Conservation (phyloP, 2,888 invertebrate genomes). For the Bugula neritina region DNA sequence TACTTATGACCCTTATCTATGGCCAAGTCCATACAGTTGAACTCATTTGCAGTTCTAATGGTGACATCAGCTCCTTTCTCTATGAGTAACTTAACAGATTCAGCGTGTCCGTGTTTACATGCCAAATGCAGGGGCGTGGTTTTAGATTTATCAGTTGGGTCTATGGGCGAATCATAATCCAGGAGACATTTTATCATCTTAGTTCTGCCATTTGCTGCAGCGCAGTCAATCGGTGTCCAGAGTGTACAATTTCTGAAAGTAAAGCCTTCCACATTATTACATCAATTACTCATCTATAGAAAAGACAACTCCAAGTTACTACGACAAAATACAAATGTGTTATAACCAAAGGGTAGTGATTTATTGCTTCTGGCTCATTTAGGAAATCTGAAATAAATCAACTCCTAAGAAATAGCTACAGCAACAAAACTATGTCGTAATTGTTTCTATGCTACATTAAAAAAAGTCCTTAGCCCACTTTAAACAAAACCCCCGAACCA, state of each 20-base stretch:
- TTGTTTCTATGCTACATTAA: too few species aligned
- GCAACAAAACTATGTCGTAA: too few species aligned
- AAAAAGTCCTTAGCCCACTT: too few species aligned
- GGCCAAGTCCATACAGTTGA: constrained; percentile 54
- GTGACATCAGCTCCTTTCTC: constrained; percentile 49
- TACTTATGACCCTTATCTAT: constrained; percentile 52
- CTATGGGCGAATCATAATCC: constrained; percentile 53
- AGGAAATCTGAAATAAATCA: too few species aligned
- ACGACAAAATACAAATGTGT: too few species aligned
- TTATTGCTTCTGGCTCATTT: too few species aligned
- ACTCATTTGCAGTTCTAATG: constrained; percentile 46
- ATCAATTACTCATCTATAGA: too few species aligned
- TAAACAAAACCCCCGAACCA: too few species aligned
- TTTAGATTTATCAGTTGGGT: constrained; percentile 53
- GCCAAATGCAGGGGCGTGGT: constrained; percentile 56
- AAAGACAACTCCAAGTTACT: too few species aligned
- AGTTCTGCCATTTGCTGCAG: constrained; percentile 53
- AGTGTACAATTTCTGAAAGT: constrained; percentile 50
- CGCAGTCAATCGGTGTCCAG: constrained; percentile 56
- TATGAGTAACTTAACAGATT: constrained; percentile 51
- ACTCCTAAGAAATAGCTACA: too few species aligned
- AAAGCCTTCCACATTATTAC: too few species aligned
- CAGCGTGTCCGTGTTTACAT: constrained; percentile 48
- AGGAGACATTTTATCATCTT: constrained; percentile 48
- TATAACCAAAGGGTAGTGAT: too few species aligned